These are phyloP conservation scores for Bufo gargarizans DNA, from an alignment of 2,113 vertebrate species.

Conservation along the genomic window DNA sequence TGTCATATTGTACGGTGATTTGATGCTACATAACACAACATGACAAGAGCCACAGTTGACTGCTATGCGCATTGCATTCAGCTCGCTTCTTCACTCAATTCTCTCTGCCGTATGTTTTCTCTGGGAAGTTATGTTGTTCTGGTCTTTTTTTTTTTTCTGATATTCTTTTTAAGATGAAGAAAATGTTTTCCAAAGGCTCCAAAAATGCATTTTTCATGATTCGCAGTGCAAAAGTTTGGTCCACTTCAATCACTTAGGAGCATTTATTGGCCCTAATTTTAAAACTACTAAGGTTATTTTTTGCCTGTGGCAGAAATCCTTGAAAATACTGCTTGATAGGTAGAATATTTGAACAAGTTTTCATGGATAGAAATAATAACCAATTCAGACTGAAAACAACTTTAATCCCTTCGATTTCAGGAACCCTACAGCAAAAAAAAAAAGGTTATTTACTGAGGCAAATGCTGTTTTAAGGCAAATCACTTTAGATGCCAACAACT, in stretches of 20 bases:
- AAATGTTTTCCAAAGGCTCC: slow-evolving; percentile 31
- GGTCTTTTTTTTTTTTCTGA: neutral
- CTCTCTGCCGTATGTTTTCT: slow-evolving; percentile 27
- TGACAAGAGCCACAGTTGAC: slow-evolving; percentile 66
- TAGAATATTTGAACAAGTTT: slow-evolving; percentile 51
- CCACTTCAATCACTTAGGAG: slow-evolving; percentile 46
- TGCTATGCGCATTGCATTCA: slow-evolving; percentile 66
- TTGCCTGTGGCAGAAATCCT: slow-evolving; percentile 47
- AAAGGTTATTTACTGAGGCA: slow-evolving; percentile 43
- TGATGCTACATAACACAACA: slow-evolving; percentile 65
- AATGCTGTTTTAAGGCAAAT: slow-evolving; percentile 21
- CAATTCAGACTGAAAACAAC: slow-evolving; percentile 18
- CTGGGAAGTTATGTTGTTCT: slow-evolving; percentile 40
- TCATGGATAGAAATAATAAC: slow-evolving; percentile 44
- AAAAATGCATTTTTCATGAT: slow-evolving; percentile 54
- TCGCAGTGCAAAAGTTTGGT: slow-evolving; percentile 18
- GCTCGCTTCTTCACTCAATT: slow-evolving; percentile 41
- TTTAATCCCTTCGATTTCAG: slow-evolving; percentile 23
- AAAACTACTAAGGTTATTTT: slow-evolving; percentile 21
- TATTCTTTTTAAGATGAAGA: slow-evolving; percentile 38
- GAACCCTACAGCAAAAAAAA: slow-evolving; percentile 8
- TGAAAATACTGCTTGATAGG: slow-evolving; percentile 37
- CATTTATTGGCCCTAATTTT: slow-evolving; percentile 49
- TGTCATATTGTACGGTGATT: slow-evolving; percentile 67
- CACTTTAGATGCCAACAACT: slow-evolving; percentile 62